phyloP scores from a whole-genome alignment of 2,888 invertebrate species.

The Pachycephus smyrnensis region DNA sequence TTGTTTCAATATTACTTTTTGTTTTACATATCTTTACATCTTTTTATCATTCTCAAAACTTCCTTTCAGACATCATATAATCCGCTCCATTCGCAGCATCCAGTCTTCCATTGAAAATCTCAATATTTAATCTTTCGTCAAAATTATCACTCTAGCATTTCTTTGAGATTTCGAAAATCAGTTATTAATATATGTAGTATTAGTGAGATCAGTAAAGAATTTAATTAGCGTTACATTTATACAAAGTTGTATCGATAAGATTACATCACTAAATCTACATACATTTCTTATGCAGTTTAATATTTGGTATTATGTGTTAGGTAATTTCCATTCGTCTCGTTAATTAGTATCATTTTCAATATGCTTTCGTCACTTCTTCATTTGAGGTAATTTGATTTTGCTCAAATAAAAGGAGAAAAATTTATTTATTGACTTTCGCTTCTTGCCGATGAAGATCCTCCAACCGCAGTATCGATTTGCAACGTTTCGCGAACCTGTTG shows the following conservation, averaged over 20 bases:
- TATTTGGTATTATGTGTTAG: conserved; percentile 62
- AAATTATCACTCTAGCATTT: conserved; percentile 38
- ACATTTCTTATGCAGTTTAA: conserved; percentile 58
- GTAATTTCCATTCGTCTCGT: conserved; percentile 26
- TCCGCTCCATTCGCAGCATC: conserved; percentile 45
- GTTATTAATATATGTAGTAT: conserved; percentile 32
- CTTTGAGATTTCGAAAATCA: conserved; percentile 33
- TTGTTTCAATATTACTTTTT: conserved; percentile 37
- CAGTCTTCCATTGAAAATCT: conserved; percentile 51
- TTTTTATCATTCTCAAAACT: conserved; percentile 32
- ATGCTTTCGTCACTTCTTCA: conserved; percentile 48
- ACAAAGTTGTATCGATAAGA: conserved; percentile 58
- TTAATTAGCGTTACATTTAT: conserved; percentile 63
- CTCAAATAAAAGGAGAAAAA: conserved; percentile 64
- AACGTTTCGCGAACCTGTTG: conserved; percentile 34
- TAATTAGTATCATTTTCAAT: conserved; percentile 17
- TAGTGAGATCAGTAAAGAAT: conserved; percentile 63
- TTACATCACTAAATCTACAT: conserved; percentile 54
- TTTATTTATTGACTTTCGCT: conserved; percentile 62
- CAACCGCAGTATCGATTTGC: conserved; percentile 46
- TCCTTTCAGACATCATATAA: conserved; percentile 52
- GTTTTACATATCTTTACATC: conserved; percentile 58
- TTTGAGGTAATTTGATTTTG: conserved; percentile 66
- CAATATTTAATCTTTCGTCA: conserved; percentile 37
- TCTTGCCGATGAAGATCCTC: conserved; percentile 58